Percentiles rank a stretch among this genome's conserved stretches.
Evolutionary conservation across 2,113 vertebrate species (phyloP).

Genomic region (Caranx ignobilis): DNA sequence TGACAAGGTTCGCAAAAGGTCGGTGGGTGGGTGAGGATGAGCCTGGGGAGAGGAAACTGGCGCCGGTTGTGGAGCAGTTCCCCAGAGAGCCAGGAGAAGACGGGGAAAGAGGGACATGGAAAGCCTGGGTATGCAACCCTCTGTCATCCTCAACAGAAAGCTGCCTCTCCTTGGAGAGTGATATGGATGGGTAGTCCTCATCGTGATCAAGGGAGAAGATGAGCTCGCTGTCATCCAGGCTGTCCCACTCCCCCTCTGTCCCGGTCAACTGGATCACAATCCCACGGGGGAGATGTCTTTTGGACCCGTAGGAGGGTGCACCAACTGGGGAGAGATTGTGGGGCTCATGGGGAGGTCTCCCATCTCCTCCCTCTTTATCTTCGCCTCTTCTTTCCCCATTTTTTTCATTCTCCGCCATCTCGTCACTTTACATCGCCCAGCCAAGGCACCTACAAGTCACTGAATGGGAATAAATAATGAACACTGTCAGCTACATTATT

Average conservation of each 20-base stretch:
- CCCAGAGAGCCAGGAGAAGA: slow-evolving; percentile 82
- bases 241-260: slow-evolving; percentile 79
- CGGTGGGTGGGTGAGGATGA: slow-evolving; percentile 71
- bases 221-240: slow-evolving; percentile 78
- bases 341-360: slow-evolving; percentile 25
- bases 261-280: slow-evolving; percentile 85
- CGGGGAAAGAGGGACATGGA: slow-evolving; percentile 72
- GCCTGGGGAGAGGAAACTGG: slow-evolving; percentile 75
- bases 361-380: slow-evolving; percentile 28
- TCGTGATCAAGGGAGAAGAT: slow-evolving; percentile 79
- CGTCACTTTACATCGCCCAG: slow-evolving; percentile 74
- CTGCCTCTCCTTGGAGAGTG: slow-evolving; percentile 67
- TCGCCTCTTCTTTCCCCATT: slow-evolving; percentile 45
- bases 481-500: slow-evolving; percentile 53
- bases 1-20: slow-evolving; percentile 84
- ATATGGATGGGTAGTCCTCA: slow-evolving; percentile 68
- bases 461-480: slow-evolving; percentile 52
- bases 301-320: slow-evolving; percentile 30
- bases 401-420: slow-evolving; percentile 82
- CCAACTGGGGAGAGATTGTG: slow-evolving; percentile 19
- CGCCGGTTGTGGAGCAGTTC: slow-evolving; percentile 64
- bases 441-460: slow-evolving; percentile 58
- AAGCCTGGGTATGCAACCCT: slow-evolving; percentile 54
- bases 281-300: slow-evolving; percentile 71
- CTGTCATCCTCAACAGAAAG: slow-evolving; percentile 62